Percentiles rank a stretch among this genome's conserved stretches.
These are phyloP conservation scores for Phaethornis superciliosus DNA, from an alignment of 2,113 vertebrate genomes.

Conservation along the genomic window DNA sequence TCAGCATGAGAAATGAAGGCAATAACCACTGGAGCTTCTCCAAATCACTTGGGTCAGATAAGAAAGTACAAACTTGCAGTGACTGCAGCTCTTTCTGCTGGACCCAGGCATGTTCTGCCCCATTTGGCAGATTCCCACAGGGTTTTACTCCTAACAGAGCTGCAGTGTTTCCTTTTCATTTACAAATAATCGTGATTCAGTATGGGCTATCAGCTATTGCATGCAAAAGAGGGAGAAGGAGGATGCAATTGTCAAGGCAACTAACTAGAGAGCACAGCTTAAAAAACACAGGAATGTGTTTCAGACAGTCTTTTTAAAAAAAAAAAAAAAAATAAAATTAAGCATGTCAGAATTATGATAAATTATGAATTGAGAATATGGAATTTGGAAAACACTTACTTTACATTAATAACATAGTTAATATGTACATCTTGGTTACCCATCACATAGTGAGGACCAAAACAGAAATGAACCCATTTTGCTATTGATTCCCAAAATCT, in stretches of 20 bases:
- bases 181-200: conserved; percentile 30
- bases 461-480: not conserved
- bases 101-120: conserved; percentile 1
- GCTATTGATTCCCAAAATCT: not conserved
- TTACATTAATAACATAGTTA: not conserved
- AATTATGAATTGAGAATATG: not conserved
- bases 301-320: not conserved
- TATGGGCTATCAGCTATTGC: not conserved
- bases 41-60: not conserved
- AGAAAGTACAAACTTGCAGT: not conserved
- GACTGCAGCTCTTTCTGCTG: not conserved
- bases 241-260: conserved; percentile 31
- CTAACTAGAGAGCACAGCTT: not conserved
- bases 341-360: not conserved
- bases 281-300: not conserved
- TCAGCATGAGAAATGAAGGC: not conserved
- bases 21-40: not conserved
- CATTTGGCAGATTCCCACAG: conserved; percentile 4
- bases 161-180: conserved; percentile 39
- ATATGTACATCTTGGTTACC: not conserved
- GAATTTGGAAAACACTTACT: not conserved
- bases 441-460: not conserved
- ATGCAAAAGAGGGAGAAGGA: not conserved
- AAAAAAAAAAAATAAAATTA: not conserved
- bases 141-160: conserved; percentile 39